Percentiles rank a stretch among this genome's conserved stretches.
Evolutionary conservation across 2,113 vertebrate species (phyloP).

Genomic region (Percopsis transmontana): DNA sequence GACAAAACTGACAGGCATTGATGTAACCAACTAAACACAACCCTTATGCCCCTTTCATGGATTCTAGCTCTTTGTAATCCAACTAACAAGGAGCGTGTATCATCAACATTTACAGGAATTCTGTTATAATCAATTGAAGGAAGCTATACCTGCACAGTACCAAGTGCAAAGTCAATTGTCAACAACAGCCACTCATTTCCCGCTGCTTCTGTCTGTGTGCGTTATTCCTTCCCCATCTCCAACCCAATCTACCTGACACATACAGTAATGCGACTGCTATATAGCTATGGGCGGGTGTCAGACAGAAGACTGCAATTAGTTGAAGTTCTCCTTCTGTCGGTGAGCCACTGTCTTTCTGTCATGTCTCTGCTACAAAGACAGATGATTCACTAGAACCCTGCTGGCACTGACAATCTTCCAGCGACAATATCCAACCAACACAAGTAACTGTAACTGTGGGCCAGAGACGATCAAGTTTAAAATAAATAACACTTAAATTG

Average conservation of each 20-base stretch:
- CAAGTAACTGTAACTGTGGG: conserved; percentile 25
- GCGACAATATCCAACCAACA: conserved; percentile 22
- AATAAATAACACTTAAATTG: background rate
- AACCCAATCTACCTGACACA: conserved; percentile 19
- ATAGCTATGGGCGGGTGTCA: conserved; percentile 1
- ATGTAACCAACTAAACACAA: conserved; percentile 22
- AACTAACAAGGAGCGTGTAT: conserved; percentile 17
- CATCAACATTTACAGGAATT: conserved; percentile 12
- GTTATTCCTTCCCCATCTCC: background rate
- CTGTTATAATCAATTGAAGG: conserved; percentile 29
- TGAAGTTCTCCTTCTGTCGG: conserved; percentile 16
- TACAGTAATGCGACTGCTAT: conserved; percentile 18
- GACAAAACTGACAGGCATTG: conserved; percentile 18
- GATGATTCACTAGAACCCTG: conserved; percentile 16
- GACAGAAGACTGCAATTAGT: conserved; percentile 8
- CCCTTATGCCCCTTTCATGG: background rate
- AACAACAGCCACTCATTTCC: conserved; percentile 7
- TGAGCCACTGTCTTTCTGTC: conserved; percentile 11
- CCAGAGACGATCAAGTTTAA: background rate
- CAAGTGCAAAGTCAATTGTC: conserved; percentile 3
- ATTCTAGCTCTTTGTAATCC: conserved; percentile 14
- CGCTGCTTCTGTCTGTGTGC: background rate
- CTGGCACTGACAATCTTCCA: conserved; percentile 20
- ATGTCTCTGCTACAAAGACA: conserved; percentile 10
- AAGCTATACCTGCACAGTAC: conserved; percentile 1